Percentiles rank a stretch among this genome's conserved stretches.
phyloP scores from a whole-genome alignment of 2,888 invertebrate genomes.

The Fragum sueziense region DNA sequence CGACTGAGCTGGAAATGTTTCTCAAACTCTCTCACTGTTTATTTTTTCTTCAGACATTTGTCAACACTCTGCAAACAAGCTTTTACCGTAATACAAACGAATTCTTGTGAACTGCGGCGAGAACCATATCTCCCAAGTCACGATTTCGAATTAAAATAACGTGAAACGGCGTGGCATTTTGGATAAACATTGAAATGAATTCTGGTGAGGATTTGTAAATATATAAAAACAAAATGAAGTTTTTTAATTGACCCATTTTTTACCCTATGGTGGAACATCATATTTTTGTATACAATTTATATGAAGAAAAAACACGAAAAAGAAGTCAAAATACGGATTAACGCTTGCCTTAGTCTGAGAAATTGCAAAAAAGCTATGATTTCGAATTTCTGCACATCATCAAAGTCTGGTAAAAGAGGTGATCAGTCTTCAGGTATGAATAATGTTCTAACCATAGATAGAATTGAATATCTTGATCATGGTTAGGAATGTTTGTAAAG shows the following conservation, averaged over 20 bases:
- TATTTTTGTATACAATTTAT: no score
- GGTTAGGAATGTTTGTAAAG: no score
- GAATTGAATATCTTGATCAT: no score
- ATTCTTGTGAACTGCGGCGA: neutral
- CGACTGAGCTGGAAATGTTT: constrained; percentile 18
- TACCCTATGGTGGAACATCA: no score
- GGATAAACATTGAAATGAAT: constrained; percentile 15
- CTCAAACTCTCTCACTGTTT: constrained; percentile 54
- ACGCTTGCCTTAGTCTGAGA: no score
- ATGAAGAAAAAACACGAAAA: no score
- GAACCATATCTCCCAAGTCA: constrained; percentile 10
- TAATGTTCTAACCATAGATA: no score
- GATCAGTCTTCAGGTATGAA: no score
- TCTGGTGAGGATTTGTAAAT: neutral
- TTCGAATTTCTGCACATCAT: no score
- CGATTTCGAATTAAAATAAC: constrained; percentile 12
- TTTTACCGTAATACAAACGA: constrained; percentile 17
- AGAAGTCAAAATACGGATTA: no score
- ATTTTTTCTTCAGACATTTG: constrained; percentile 48
- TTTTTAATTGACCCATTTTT: neutral
- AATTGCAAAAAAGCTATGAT: no score
- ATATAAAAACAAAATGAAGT: neutral
- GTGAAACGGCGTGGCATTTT: constrained; percentile 22
- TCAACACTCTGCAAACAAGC: constrained; percentile 54
- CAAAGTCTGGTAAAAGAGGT: no score